A percentile compares a stretch with the other conserved stretches of the same genome.
phyloP scores from a whole-genome alignment of 2,888 invertebrate genomes.

The Hedya salicella region DNA sequence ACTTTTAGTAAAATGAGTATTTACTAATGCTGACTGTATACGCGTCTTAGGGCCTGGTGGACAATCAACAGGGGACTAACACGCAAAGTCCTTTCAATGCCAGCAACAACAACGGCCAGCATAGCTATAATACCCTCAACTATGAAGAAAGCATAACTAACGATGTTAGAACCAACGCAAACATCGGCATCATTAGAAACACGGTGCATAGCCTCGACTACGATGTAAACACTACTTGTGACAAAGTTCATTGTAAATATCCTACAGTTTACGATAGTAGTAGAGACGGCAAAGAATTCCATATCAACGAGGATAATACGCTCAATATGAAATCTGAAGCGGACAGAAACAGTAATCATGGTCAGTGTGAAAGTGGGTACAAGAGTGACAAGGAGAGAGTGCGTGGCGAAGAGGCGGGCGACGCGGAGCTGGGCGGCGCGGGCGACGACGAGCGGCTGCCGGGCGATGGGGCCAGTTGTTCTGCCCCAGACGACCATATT shows the following conservation, averaged over 20 bases:
- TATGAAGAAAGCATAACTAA: neutral
- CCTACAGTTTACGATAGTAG: neutral
- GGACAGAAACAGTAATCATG: neutral
- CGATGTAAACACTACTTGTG: neutral
- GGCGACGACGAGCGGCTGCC: constrained; percentile 73
- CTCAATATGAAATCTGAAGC: neutral
- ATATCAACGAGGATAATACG: neutral
- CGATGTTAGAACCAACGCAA: neutral
- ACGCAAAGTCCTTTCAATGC: neutral
- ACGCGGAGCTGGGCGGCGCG: constrained; percentile 8
- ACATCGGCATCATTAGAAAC: neutral
- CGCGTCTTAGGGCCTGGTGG: constrained; percentile 3
- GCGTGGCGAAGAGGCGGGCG: neutral
- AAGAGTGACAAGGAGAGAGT: neutral
- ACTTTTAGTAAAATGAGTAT: no score
- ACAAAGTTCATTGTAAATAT: neutral
- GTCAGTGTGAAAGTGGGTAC: neutral
- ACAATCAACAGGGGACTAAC: neutral
- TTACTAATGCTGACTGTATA: no score
- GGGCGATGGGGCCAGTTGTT: constrained; percentile 77
- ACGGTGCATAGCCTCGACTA: no score
- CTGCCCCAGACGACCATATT: constrained; percentile 73
- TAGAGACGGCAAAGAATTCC: neutral
- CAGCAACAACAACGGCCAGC: constrained; percentile 9
- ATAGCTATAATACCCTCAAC: neutral